phyloP scores from a whole-genome alignment of 2,797 vertebrate species.

The Rachycentron canadum region DNA sequence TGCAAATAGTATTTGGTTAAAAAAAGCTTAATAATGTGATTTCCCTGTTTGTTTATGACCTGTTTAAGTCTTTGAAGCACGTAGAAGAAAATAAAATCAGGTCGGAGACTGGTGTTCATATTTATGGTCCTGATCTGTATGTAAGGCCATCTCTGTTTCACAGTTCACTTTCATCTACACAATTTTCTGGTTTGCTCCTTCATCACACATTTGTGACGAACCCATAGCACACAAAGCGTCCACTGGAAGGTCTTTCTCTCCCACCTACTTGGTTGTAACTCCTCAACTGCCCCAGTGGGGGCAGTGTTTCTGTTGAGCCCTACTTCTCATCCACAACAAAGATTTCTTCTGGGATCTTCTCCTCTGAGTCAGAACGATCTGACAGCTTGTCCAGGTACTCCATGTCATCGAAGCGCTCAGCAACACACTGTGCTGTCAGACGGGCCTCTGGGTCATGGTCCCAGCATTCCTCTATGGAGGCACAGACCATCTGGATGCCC shows the following conservation, averaged over 20 bases:
- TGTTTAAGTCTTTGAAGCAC: constrained; percentile 52
- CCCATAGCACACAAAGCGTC: constrained; percentile 26
- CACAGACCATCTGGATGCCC: constrained; percentile 94
- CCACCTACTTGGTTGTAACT: constrained; percentile 44
- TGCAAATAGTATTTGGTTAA: constrained; percentile 79
- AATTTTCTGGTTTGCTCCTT: constrained; percentile 48
- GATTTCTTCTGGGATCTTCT: constrained; percentile 93
- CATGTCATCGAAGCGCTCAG: constrained; percentile 92
- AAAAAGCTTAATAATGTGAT: constrained; percentile 63
- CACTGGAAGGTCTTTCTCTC: constrained; percentile 25
- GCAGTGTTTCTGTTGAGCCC: constrained; percentile 43
- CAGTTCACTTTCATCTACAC: constrained; percentile 21
- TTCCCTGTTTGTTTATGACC: constrained; percentile 58
- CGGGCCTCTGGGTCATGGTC: constrained; percentile 97
- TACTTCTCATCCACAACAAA: constrained; percentile 89
- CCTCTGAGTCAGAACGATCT: constrained; percentile 90
- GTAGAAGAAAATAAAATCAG: constrained; percentile 25
- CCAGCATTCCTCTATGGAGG: constrained; percentile 95
- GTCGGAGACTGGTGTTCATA: constrained; percentile 16
- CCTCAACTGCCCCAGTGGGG: constrained; percentile 43
- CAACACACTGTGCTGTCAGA: constrained; percentile 94
- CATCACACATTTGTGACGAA: constrained; percentile 5
- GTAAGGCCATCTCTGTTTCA: constrained; percentile 14
- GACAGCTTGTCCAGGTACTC: constrained; percentile 91
- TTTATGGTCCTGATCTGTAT: constrained; percentile 20